Percentiles rank a stretch among this genome's conserved stretches.
These are phyloP conservation scores for Ceratina japonica DNA, from an alignment of 1,140 invertebrate species.

Conservation along the genomic window DNA sequence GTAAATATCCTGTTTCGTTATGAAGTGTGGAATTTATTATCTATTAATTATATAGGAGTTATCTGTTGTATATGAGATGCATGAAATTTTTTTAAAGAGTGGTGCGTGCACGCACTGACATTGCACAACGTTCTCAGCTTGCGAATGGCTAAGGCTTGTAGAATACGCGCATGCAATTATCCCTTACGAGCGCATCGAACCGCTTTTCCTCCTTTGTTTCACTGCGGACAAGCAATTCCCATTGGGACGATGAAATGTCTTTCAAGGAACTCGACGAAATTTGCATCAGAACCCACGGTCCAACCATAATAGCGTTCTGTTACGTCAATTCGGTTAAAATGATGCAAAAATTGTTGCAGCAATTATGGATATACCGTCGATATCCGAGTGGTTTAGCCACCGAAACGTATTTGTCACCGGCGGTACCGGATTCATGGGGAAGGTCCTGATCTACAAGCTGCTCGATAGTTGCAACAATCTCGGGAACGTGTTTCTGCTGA, in stretches of 20 bases:
- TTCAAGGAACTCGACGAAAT: background rate
- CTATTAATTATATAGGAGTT: no score
- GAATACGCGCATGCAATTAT: background rate
- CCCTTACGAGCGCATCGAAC: background rate
- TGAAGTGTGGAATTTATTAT: no score
- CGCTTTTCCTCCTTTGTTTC: background rate
- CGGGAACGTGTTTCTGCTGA: conserved; percentile 84
- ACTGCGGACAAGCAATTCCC: background rate
- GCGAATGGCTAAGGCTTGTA: background rate
- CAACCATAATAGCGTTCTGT: no score
- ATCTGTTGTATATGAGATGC: no score
- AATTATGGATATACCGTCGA: conserved; percentile 49
- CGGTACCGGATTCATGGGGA: conserved; percentile 88
- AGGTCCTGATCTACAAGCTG: conserved; percentile 87
- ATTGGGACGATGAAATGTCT: conserved; percentile 29
- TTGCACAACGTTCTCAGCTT: no score
- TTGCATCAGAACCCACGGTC: no score
- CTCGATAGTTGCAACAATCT: conserved; percentile 85
- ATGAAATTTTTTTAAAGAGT: no score
- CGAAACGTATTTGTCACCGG: conserved; percentile 82
- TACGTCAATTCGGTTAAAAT: no score
- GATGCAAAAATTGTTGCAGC: no score
- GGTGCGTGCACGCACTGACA: no score
- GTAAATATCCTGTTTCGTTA: conserved; percentile 9
- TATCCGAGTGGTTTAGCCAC: conserved; percentile 81